Evolutionary conservation across 2,888 invertebrate species (phyloP).

Genomic region (Hemithea aestivaria): DNA sequence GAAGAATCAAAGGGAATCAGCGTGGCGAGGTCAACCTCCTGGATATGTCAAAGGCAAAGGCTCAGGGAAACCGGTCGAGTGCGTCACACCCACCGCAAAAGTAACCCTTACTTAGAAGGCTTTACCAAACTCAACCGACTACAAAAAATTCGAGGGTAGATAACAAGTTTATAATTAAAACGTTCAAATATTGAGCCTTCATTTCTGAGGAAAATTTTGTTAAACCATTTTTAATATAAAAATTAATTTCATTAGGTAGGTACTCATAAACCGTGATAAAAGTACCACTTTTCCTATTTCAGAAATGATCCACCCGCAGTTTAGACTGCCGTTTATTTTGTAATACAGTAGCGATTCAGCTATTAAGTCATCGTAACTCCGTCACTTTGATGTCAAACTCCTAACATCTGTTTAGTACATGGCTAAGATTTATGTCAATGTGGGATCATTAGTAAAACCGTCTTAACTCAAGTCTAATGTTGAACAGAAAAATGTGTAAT

Average conservation of each 20-base stretch:
- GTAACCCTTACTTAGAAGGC: constrained; percentile 4
- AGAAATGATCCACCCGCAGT: background rate
- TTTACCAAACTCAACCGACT: constrained; percentile 8
- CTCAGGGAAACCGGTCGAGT: constrained; percentile 14
- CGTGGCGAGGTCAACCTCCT: constrained; percentile 5
- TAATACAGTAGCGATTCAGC: constrained; percentile 2
- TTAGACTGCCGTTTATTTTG: background rate
- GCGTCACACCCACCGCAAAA: constrained; percentile 1
- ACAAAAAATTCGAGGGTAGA: constrained; percentile 4
- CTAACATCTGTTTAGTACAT: constrained; percentile 6
- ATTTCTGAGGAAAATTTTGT: no score
- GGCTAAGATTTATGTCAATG: constrained; percentile 8
- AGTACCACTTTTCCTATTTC: background rate
- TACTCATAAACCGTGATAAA: background rate
- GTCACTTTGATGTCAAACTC: constrained; percentile 11
- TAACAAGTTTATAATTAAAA: background rate
- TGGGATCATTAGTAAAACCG: constrained; percentile 8
- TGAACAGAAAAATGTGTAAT: background rate
- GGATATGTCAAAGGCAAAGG: constrained; percentile 12
- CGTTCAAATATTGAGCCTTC: no score
- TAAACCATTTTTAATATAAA: no score
- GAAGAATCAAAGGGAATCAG: constrained; percentile 10
- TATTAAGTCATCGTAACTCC: constrained; percentile 10
- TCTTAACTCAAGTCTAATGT: background rate
- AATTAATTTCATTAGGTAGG: no score